Percentiles rank a stretch among this genome's conserved stretches.
phyloP scores from a whole-genome alignment of 1,140 invertebrate genomes.

The Magallana gigas region DNA sequence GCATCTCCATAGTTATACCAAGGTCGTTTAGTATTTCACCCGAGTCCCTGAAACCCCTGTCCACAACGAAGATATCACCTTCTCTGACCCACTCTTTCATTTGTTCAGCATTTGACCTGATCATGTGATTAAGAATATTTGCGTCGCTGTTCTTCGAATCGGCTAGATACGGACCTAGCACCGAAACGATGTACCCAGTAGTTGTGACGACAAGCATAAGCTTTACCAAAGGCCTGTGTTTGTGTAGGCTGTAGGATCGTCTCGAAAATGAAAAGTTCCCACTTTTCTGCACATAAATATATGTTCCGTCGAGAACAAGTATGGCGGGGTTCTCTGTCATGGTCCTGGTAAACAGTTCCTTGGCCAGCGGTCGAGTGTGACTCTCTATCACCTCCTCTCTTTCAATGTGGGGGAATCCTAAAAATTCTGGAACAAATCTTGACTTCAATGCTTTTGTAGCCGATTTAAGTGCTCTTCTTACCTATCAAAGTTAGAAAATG shows the following conservation, averaged over 20 bases:
- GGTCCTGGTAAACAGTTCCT: conserved; percentile 36
- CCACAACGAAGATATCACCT: conserved; percentile 44
- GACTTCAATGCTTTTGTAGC: conserved; percentile 2
- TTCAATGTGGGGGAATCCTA: conserved; percentile 37
- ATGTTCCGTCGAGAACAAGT: conserved; percentile 46
- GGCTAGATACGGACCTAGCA: conserved; percentile 39
- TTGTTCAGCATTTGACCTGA: conserved; percentile 34
- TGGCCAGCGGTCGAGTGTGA: conserved; percentile 43
- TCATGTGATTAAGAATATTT: conserved; percentile 31
- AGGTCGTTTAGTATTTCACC: conserved; percentile 26
- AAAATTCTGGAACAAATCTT: conserved; percentile 20
- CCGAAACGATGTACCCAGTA: conserved; percentile 36
- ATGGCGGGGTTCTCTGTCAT: conserved; percentile 23
- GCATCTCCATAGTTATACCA: conserved; percentile 43
- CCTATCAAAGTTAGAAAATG: neutral
- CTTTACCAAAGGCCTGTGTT: conserved; percentile 32
- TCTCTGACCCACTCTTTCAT: conserved; percentile 41
- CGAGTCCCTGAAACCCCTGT: conserved; percentile 47
- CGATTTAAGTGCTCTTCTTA: conserved; percentile 37
- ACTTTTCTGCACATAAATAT: conserved; percentile 52
- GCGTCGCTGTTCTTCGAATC: conserved; percentile 43
- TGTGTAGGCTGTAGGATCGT: conserved; percentile 32
- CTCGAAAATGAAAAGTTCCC: conserved; percentile 45
- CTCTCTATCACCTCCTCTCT: conserved; percentile 34
- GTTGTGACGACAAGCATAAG: conserved; percentile 37